phyloP scores from a whole-genome alignment of 2,113 vertebrate genomes.

The Halcyon senegalensis region DNA sequence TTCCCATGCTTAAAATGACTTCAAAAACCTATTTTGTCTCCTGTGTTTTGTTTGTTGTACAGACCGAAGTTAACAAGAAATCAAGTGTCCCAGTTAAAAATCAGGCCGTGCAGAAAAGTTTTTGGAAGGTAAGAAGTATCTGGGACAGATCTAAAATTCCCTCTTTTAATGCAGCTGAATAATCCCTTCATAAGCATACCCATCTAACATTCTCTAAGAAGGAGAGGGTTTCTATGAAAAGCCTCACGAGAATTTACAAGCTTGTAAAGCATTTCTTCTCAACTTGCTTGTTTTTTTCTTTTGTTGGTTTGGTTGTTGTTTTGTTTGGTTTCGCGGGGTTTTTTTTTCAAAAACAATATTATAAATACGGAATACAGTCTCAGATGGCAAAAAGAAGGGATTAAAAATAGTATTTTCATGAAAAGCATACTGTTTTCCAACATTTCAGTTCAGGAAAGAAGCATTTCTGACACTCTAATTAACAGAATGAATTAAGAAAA shows the following conservation, averaged over 20 bases:
- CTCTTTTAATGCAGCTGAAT: neutral
- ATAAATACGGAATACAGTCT: neutral
- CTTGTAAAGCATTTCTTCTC: neutral
- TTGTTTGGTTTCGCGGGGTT: neutral
- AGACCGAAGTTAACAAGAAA: neutral
- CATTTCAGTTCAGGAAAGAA: neutral
- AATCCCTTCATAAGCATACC: neutral
- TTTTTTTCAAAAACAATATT: neutral
- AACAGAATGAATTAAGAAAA: neutral
- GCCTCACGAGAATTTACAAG: neutral
- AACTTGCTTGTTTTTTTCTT: neutral
- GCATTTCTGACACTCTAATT: neutral
- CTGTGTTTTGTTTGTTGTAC: neutral
- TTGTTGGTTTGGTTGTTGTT: neutral
- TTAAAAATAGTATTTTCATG: conserved; percentile 1
- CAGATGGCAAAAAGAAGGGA: neutral
- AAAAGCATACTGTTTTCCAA: neutral
- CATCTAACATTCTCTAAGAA: neutral
- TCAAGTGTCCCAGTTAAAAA: neutral
- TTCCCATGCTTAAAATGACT: neutral
- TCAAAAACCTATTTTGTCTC: neutral
- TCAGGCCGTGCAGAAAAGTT: neutral
- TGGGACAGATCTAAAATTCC: neutral
- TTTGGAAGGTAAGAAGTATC: neutral
- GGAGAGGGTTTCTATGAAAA: neutral